Base-by-base conservation (phyloP, 2,888 invertebrate species). In the Brenthis hecate region DNA sequence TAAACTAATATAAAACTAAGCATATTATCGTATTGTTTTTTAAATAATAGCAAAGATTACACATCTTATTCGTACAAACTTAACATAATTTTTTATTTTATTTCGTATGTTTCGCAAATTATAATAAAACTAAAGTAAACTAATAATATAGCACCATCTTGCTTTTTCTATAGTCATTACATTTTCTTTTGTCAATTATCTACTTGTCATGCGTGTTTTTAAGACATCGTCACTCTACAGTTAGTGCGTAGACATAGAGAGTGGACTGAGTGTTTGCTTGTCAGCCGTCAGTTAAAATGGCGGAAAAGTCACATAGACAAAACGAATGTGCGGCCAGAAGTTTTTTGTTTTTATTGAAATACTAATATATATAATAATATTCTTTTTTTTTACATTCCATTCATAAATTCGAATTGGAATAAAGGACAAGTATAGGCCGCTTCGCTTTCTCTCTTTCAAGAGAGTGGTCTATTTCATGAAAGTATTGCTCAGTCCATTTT, bases 101-200 rank as follows among this genome's bases (percentile, higher is more conserved):
- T 68, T 70, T 70, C 66, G 57, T 56, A 62, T 70, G 50, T 51
- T 68, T 69, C 66, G 72, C 68, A 69, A 73, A 71, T 69, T 71
- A 74, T 71, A 71, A 60, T 60, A 68, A 73, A 75, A 68, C 69
- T 75, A 66, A 73, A 76, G 11, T 70, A 68, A 73, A 74, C 66
- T 69, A 72, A 74, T 73, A 72, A 73, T 73, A 50, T 79, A 79
- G 79, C 79, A 79, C 79, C 79, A 79, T 75, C 78, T 76, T 70
- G 74, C 74, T 71, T 71, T 72, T 64, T 64, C 8, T 61, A 64
- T 60, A 56, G 61, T 70, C 50, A 51, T 62, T 51, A 43, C 55
- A 56, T 19, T 56, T 47, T 65, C 50, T 14, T 13, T 63, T 50
- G 56, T 56, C 23, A 56, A 56, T 56, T 11, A 56, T 48, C 50